phyloP scores from a whole-genome alignment of 2,113 vertebrate species.

The Eurystomus gularis region DNA sequence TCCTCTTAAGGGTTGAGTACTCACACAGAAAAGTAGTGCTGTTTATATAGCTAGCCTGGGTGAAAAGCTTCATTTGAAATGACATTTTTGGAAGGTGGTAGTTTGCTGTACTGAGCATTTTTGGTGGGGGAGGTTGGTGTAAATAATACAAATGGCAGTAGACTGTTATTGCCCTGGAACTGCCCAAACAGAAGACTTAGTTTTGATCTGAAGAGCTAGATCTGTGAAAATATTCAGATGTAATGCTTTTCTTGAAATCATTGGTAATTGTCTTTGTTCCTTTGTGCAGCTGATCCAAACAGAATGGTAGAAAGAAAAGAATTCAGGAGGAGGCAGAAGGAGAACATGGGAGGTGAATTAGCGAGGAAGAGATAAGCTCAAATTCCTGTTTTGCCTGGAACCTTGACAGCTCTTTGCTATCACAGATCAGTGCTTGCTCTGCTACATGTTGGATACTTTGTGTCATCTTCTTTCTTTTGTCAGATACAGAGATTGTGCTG shows the following conservation, averaged over 20 bases:
- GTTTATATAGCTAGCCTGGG: not conserved
- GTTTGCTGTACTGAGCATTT: not conserved
- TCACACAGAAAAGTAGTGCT: not conserved
- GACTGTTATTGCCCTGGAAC: not conserved
- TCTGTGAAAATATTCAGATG: not conserved
- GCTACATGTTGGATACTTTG: not conserved
- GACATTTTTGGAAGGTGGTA: not conserved
- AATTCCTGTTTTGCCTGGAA: not conserved
- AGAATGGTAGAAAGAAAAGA: not conserved
- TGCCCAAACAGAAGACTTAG: fast-evolving
- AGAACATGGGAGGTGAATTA: not conserved
- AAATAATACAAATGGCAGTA: not conserved
- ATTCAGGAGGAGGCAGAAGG: not conserved
- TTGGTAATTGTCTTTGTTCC: not conserved
- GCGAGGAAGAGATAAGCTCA: not conserved
- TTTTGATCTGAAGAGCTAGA: not conserved
- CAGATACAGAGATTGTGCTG: not conserved
- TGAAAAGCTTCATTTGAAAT: not conserved
- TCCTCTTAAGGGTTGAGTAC: not conserved
- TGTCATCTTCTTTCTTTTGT: fast-evolving
- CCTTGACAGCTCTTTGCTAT: not conserved
- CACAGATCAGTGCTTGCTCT: not conserved
- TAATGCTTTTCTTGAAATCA: not conserved
- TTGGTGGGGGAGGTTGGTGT: not conserved
- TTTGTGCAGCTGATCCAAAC: not conserved